Conservation (phyloP, 1,140 invertebrate genomes). For the Plutomurus gul region DNA sequence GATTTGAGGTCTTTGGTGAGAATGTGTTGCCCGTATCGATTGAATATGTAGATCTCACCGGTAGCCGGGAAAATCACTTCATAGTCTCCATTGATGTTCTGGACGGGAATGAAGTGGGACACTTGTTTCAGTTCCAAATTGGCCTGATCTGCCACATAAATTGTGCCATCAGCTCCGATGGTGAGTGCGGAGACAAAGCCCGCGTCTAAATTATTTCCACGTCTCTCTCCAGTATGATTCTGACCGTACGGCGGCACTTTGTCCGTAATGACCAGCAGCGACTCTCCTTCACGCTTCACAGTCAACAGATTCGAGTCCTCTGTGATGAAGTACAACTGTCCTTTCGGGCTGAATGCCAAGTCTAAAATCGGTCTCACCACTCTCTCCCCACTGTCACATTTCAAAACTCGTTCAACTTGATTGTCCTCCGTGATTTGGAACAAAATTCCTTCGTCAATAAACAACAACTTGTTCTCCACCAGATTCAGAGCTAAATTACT, state of each 20-base stretch:
- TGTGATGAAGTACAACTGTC: constrained; percentile 88
- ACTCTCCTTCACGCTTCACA: constrained; percentile 35
- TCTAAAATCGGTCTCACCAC: constrained; percentile 59
- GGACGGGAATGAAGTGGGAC: constrained; percentile 76
- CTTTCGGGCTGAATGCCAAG: constrained; percentile 87
- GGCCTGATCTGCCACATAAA: constrained; percentile 93
- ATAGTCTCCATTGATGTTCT: constrained; percentile 88
- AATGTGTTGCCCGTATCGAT: constrained; percentile 89
- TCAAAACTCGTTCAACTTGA: constrained; percentile 80
- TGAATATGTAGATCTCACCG: constrained; percentile 91
- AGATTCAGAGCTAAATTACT: constrained; percentile 90
- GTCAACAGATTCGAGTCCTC: constrained; percentile 52
- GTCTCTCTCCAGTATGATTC: not conserved
- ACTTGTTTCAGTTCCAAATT: constrained; percentile 75
- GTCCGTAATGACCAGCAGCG: constrained; percentile 48
- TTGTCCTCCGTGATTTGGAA: constrained; percentile 87
- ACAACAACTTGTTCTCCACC: constrained; percentile 89
- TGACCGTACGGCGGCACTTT: constrained; percentile 39
- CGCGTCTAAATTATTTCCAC: constrained; percentile 82
- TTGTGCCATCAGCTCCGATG: constrained; percentile 88
- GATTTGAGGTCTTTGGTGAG: constrained; percentile 90
- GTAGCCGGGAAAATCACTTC: constrained; percentile 88
- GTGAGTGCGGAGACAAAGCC: constrained; percentile 87
- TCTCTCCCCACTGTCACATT: constrained; percentile 64
- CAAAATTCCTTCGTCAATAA: constrained; percentile 92